Evolutionary conservation across 1,140 invertebrate species (phyloP), one percentile per base, ranked within the genome.

Genomic region (Palaemon carinicauda): DNA sequence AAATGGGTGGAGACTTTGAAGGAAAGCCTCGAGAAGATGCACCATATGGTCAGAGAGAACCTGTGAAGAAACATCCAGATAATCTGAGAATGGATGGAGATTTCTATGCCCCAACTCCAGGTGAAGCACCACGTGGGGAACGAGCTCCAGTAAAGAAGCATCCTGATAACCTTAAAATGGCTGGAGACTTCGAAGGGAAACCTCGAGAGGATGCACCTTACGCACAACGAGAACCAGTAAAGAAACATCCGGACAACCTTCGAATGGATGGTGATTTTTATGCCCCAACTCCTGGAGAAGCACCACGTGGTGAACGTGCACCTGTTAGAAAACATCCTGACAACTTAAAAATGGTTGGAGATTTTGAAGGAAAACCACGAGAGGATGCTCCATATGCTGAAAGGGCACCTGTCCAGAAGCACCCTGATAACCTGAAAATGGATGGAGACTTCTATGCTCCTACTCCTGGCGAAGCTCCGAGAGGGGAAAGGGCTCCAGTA

Each of bases 271-370:
- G 93, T 33, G 91, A 92, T 24, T 94, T 95, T 89, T 90, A 90
- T 53, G 82, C 86, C 81, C 90, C 89, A 14, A 50, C 81, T 5
- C 17, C 33, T 0, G 87, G 83, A 78, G 73, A 82, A 27, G 65
- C 21, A 4, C 82, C 50, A 52, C 75, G 82, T 0, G 77, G 81
- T 15, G 84, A 89, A 88, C 71, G 41, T 77, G 29, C 56, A 19
- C 41, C 89, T 91, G 31, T 91, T 91, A 79, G 52, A 5, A 75
- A 33, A 60, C 73, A 85, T 60, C 73, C 71, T 19, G 92, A 93
- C 77, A 92, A 93, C 88, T 89, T 95, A 0, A 90, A 90, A 7
- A 93, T 94, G 7, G 94, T 95, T 90, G 95, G 95, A 19, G 93
- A 94, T 89, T 90, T 95, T 84, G 27, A 82, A 15, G 87, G 31